Evolutionary conservation across 2,797 vertebrate species (phyloP).

Genomic region (Acipenser ruthenus): DNA sequence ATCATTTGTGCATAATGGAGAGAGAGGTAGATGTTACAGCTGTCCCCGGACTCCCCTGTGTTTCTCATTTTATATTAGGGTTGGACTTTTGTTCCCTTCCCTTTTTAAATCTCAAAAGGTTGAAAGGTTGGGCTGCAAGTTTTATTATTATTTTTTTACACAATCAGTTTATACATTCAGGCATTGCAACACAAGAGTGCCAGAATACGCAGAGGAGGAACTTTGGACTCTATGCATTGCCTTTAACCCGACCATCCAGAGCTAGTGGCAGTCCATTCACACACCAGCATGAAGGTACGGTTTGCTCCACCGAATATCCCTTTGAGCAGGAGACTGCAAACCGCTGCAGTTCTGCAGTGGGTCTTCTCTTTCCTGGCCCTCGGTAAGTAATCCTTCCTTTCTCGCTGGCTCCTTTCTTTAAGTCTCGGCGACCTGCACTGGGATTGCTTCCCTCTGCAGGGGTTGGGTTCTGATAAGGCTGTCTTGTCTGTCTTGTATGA

Average conservation of each 20-base stretch:
- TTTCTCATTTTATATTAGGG: no score
- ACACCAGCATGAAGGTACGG: conserved; percentile 66
- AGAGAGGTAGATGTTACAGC: no score
- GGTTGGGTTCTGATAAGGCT: neutral
- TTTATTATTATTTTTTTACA: conserved; percentile 25
- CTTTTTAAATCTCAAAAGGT: conserved; percentile 20
- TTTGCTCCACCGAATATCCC: conserved; percentile 69
- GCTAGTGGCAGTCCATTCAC: neutral
- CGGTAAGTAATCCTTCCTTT: conserved; percentile 56
- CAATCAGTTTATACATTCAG: conserved; percentile 25
- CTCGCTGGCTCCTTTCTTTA: neutral
- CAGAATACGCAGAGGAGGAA: conserved; percentile 24
- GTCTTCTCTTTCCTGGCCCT: conserved; percentile 74
- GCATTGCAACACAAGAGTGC: conserved; percentile 46
- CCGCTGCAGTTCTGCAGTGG: conserved; percentile 66
- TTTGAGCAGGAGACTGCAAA: conserved; percentile 72
- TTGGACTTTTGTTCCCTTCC: no score
- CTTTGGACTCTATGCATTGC: conserved; percentile 54
- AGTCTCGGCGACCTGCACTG: neutral
- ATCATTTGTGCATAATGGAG: no score
- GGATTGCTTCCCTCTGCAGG: neutral
- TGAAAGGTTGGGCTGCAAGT: conserved; percentile 39
- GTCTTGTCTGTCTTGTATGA: neutral
- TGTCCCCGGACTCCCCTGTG: no score
- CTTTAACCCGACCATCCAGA: conserved; percentile 14